Percentiles rank a stretch among this genome's conserved stretches.
phyloP scores from a whole-genome alignment of 2,113 vertebrate genomes.

The Sphyrna mokarran region DNA sequence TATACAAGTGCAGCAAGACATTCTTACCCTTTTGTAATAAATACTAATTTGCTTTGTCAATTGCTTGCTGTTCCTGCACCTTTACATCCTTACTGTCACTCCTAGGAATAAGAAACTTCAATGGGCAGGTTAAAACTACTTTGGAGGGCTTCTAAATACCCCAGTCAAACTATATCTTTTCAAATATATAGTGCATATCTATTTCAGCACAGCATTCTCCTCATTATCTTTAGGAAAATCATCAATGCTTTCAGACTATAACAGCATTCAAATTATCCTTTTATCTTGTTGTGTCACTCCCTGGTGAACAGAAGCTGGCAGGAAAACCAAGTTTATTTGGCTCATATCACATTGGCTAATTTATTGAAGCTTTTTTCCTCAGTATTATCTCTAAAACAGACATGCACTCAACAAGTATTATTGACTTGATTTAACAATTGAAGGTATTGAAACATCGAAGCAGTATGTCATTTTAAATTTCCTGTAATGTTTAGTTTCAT shows the following conservation, averaged over 20 bases:
- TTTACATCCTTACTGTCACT: not conserved
- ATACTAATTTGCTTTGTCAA: not conserved
- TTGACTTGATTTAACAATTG: not conserved
- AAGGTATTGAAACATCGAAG: not conserved
- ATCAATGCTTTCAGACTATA: not conserved
- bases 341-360: not conserved
- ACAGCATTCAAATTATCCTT: not conserved
- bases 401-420: not conserved
- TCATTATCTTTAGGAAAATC: not conserved
- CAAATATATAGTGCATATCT: not conserved
- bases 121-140: not conserved
- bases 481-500: not conserved
- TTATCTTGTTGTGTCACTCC: not conserved
- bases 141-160: not conserved
- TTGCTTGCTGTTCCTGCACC: not conserved
- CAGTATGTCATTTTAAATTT: not conserved
- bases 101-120: not conserved
- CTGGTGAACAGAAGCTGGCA: not conserved
- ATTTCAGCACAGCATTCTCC: not conserved
- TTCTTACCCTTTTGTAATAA: not conserved
- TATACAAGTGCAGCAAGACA: not conserved
- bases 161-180: not conserved
- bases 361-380: not conserved
- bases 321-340: not conserved
- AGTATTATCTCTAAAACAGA: not conserved